phyloP scores from a whole-genome alignment of 2,113 vertebrate genomes.

The Rhinolophus ferrumequinum region DNA sequence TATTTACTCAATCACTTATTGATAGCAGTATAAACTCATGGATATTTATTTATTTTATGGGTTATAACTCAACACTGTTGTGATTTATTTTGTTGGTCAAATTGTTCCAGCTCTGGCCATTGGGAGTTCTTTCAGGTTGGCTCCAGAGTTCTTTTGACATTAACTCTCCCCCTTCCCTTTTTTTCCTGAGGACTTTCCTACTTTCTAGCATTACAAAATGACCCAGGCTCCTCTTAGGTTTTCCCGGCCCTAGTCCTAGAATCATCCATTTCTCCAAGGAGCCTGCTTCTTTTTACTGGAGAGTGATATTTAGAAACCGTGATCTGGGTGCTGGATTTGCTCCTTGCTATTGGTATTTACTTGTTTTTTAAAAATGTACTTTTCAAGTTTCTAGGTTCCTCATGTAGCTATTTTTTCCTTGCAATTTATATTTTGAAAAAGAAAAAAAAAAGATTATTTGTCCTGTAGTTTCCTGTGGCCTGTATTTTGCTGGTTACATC shows the following conservation, averaged over 20 bases:
- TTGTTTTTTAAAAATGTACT: background rate
- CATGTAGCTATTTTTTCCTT: background rate
- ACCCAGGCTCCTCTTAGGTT: background rate
- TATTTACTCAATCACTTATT: background rate
- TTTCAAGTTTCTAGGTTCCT: background rate
- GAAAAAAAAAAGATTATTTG: background rate
- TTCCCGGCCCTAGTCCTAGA: background rate
- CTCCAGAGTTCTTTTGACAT: background rate
- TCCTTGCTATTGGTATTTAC: background rate
- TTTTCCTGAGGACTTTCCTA: background rate
- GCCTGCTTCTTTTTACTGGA: background rate
- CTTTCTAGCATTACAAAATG: background rate
- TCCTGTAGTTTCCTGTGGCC: background rate
- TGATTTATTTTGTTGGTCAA: background rate
- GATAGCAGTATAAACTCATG: background rate
- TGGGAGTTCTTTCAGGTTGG: background rate
- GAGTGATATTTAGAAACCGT: background rate
- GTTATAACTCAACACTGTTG: background rate
- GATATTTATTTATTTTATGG: background rate
- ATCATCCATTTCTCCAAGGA: background rate
- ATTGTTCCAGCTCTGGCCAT: background rate
- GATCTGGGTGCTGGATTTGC: background rate
- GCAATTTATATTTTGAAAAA: conserved; percentile 3
- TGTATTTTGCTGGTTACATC: background rate
- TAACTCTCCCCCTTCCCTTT: background rate